Percentiles rank a stretch among this genome's conserved stretches.
These are phyloP conservation scores for Aleiodes alternator DNA, from an alignment of 2,888 invertebrate species.

Conservation along the genomic window DNA sequence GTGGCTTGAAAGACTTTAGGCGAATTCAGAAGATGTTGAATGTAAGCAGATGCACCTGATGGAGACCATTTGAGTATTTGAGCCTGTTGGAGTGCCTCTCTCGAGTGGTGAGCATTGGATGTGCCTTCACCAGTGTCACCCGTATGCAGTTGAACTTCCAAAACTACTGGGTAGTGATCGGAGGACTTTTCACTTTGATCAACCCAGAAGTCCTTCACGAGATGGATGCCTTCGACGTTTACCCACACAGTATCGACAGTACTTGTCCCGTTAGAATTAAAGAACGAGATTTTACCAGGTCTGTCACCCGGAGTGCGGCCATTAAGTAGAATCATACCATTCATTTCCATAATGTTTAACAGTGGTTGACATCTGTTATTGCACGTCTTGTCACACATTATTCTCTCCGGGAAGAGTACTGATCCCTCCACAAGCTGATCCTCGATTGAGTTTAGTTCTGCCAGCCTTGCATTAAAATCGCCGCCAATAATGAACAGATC, in stretches of 20 bases:
- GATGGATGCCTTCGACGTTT: neutral
- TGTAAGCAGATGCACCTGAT: neutral
- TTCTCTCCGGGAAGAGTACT: neutral
- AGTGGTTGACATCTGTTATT: conserved; percentile 3
- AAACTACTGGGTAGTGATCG: neutral
- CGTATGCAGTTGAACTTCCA: neutral
- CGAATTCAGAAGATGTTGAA: neutral
- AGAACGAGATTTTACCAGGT: conserved; percentile 1
- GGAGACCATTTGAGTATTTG: neutral
- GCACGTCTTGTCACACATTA: neutral
- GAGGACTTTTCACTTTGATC: neutral
- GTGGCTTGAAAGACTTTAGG: neutral
- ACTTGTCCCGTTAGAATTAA: neutral
- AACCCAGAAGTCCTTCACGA: neutral
- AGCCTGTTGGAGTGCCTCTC: neutral
- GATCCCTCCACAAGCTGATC: neutral
- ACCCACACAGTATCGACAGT: conserved; percentile 1
- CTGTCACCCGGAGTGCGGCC: neutral
- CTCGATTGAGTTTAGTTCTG: neutral
- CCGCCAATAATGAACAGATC: neutral
- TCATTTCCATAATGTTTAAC: neutral
- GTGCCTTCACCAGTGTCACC: neutral
- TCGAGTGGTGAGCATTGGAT: neutral
- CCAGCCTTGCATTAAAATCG: neutral
- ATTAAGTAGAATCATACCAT: neutral